Conservation (phyloP, 2,113 vertebrate species). For the Paramisgurnus dabryanus region DNA sequence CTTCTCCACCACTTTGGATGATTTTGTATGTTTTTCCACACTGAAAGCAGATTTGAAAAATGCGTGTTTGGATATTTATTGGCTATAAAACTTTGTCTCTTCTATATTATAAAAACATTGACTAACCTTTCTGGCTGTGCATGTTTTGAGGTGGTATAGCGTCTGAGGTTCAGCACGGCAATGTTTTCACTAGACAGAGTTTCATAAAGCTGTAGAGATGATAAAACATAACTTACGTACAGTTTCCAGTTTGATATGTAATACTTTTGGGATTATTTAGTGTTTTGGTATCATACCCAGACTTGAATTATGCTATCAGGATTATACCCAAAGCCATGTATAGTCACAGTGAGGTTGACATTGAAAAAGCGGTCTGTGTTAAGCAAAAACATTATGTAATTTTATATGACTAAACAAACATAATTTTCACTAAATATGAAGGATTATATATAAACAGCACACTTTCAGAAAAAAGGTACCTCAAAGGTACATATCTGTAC, state of each 20-base stretch:
- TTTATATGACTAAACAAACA: no score
- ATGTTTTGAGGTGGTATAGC: conserved; percentile 26
- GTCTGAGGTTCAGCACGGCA: conserved; percentile 64
- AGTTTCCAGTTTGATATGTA: background rate
- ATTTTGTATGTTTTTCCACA: background rate
- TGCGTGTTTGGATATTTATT: background rate
- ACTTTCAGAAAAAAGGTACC: no score
- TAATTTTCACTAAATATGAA: background rate
- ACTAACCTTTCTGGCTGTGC: conserved; percentile 55
- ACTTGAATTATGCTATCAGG: conserved; percentile 49
- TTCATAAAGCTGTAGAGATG: conserved; percentile 62
- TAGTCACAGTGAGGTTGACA: conserved; percentile 65
- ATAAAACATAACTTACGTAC: background rate
- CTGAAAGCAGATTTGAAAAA: conserved; percentile 8
- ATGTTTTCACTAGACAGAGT: conserved; percentile 62
- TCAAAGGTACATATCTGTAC: no score
- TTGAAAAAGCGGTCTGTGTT: conserved; percentile 66
- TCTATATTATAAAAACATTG: background rate
- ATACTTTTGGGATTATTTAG: background rate
- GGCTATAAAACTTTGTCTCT: background rate
- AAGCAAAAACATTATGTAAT: background rate
- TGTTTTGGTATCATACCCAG: conserved; percentile 66
- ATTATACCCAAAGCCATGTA: conserved; percentile 55
- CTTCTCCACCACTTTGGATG: background rate
- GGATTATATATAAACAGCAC: no score